Percentiles rank a stretch among this genome's conserved stretches.
Conservation (phyloP, 2,113 vertebrate species). For the Cacatua alba region DNA sequence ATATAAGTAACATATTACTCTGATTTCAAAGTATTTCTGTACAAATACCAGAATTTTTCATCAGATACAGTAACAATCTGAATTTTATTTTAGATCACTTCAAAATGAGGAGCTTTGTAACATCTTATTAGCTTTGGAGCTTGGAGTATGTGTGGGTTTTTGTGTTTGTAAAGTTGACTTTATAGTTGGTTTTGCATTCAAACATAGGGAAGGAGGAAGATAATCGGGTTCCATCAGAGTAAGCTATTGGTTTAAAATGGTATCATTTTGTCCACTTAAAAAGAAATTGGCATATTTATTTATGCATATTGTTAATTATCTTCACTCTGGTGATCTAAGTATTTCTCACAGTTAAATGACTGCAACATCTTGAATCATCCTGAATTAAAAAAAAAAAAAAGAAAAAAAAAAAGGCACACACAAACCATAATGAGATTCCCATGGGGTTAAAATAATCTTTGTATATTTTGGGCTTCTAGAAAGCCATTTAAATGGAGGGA, state of each 20-base stretch:
- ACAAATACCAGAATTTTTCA: not conserved
- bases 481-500: constrained; percentile 18
- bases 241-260: not conserved
- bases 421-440: constrained; percentile 18
- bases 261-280: not conserved
- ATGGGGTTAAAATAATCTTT: not conserved
- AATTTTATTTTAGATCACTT: not conserved
- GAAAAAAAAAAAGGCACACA: not conserved
- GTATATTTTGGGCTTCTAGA: not conserved
- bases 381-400: not conserved
- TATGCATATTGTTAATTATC: not conserved
- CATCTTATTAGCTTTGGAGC: not conserved
- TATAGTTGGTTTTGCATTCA: not conserved
- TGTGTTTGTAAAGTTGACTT: not conserved
- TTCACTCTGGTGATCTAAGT: not conserved
- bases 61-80: not conserved
- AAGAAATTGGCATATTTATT: constrained; percentile 10
- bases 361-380: not conserved
- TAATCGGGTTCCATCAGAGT: not conserved
- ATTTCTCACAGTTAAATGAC: not conserved
- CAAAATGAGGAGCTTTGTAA: not conserved
- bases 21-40: not conserved
- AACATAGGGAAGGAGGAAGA: not conserved
- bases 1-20: not conserved
- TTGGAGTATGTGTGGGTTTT: not conserved